These are phyloP conservation scores for Plebejus melissa DNA, from an alignment of 2,888 invertebrate genomes.

Conservation along the genomic window DNA sequence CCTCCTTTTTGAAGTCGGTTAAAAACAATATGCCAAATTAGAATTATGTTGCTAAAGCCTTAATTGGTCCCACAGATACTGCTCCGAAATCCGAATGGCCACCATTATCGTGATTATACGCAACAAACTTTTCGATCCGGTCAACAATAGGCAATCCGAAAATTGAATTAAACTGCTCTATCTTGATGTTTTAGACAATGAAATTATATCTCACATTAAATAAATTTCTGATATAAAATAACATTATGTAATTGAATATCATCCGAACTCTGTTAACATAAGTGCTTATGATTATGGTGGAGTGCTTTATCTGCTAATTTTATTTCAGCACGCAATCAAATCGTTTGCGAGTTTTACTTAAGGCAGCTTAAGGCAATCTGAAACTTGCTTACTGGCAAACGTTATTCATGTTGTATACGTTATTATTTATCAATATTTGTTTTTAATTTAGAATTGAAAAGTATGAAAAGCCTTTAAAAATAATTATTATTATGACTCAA, in stretches of 20 bases:
- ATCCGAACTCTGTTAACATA: slow-evolving; percentile 12
- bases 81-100: neutral
- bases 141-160: slow-evolving; percentile 24
- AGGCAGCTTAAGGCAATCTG: slow-evolving; percentile 28
- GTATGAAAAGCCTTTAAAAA: neutral
- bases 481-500: neutral
- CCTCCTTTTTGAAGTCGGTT: no score
- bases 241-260: slow-evolving; percentile 17
- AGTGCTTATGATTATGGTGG: slow-evolving; percentile 17
- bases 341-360: slow-evolving; percentile 16
- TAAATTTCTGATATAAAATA: slow-evolving; percentile 2
- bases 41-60: neutral
- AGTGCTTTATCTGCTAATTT: slow-evolving; percentile 19
- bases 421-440: neutral
- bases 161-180: slow-evolving; percentile 5
- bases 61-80: neutral
- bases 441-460: neutral
- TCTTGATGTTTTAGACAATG: slow-evolving; percentile 19
- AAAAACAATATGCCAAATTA: neutral
- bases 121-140: slow-evolving; percentile 12
- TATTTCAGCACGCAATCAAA: slow-evolving; percentile 10
- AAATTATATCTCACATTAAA: slow-evolving; percentile 20
- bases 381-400: slow-evolving; percentile 18
- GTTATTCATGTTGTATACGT: no score
- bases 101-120: neutral